These are phyloP conservation scores for Gymnosoma rotundatum DNA, from an alignment of 2,888 invertebrate species.

Conservation along the genomic window DNA sequence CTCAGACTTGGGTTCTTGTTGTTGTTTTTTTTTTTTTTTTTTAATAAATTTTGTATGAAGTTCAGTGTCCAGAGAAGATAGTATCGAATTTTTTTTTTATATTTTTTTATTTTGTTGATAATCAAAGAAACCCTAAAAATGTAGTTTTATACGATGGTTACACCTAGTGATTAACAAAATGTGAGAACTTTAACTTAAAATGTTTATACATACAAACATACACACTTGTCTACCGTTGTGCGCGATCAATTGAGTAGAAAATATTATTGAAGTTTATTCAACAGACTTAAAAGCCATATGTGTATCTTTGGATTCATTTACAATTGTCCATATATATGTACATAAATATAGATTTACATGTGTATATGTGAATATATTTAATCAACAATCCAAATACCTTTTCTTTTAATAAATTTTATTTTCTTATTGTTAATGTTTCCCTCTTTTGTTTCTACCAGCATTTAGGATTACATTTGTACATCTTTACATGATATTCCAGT, in stretches of 20 bases:
- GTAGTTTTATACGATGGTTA: conserved; percentile 44
- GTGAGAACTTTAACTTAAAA: conserved; percentile 66
- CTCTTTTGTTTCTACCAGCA: conserved; percentile 36
- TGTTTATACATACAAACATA: background rate
- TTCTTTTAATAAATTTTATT: conserved; percentile 39
- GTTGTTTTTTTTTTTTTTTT: conserved; percentile 19
- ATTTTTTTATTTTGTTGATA: background rate
- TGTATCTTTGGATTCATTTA: conserved; percentile 1
- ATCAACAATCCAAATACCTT: conserved; percentile 56
- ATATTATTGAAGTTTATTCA: conserved; percentile 39
- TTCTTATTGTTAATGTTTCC: conserved; percentile 36
- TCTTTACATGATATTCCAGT: conserved; percentile 15
- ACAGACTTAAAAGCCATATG: conserved; percentile 40
- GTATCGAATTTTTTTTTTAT: conserved; percentile 19
- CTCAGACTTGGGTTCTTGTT: conserved; percentile 55
- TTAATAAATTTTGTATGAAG: conserved; percentile 11
- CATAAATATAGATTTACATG: conserved; percentile 17
- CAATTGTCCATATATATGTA: background rate
- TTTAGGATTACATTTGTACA: conserved; percentile 43
- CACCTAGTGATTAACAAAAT: conserved; percentile 57
- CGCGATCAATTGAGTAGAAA: conserved; percentile 61
- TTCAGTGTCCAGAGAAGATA: conserved; percentile 25
- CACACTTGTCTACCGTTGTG: background rate
- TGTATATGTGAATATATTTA: conserved; percentile 56
- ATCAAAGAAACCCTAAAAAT: conserved; percentile 68